These are phyloP conservation scores for Anodontia alba DNA, from an alignment of 2,888 invertebrate species.

Conservation along the genomic window DNA sequence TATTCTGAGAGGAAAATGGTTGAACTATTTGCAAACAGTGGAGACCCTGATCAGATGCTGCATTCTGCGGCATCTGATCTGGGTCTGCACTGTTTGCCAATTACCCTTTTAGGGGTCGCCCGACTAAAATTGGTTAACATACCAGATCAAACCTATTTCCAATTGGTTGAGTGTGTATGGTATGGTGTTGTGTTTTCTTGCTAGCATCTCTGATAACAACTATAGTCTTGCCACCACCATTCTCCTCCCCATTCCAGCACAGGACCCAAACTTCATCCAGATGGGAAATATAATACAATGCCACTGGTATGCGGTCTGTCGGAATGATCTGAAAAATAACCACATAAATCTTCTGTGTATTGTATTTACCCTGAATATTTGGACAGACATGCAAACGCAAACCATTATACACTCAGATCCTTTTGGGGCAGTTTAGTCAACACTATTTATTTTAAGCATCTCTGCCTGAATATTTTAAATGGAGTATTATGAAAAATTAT, in stretches of 20 bases:
- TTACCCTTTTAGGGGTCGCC: neutral
- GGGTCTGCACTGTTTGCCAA: neutral
- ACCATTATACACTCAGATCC: too few species aligned
- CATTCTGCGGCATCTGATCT: too few species aligned
- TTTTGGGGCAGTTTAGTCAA: too few species aligned
- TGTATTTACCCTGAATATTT: too few species aligned
- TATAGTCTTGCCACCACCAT: constrained; percentile 88
- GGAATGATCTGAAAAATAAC: constrained; percentile 87
- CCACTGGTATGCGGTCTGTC: constrained; percentile 90
- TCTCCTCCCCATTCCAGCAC: constrained; percentile 87
- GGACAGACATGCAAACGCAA: too few species aligned
- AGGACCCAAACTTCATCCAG: constrained; percentile 91
- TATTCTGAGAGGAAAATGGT: too few species aligned
- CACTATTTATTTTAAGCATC: too few species aligned
- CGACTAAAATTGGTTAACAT: constrained; percentile 29
- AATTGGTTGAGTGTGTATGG: constrained; percentile 88
- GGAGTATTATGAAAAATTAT: too few species aligned
- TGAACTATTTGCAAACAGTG: neutral
- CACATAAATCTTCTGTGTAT: too few species aligned
- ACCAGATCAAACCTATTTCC: constrained; percentile 92
- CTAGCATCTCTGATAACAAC: constrained; percentile 90
- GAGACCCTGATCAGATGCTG: neutral
- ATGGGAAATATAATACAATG: constrained; percentile 89
- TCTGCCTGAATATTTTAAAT: too few species aligned
- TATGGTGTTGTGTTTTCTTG: constrained; percentile 90